Percentiles rank a stretch among this genome's conserved stretches.
Evolutionary conservation across 2,113 vertebrate species (phyloP).

Genomic region (Haemorhous mexicanus): DNA sequence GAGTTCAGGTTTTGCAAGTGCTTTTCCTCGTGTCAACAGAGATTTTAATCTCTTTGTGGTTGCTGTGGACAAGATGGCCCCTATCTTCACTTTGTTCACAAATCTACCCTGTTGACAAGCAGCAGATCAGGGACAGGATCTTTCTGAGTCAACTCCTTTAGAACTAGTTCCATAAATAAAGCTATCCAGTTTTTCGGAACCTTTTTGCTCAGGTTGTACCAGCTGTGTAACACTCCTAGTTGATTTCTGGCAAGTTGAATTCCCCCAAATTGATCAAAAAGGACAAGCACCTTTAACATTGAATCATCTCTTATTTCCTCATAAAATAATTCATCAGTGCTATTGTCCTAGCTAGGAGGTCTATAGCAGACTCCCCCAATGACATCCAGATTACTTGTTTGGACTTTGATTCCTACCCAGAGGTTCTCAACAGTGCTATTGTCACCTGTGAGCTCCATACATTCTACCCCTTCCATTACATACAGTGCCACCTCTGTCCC

Average conservation of each 20-base stretch:
- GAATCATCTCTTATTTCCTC: neutral
- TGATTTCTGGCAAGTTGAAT: neutral
- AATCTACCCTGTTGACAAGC: neutral
- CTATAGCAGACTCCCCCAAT: neutral
- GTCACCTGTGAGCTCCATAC: too few species aligned
- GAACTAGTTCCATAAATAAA: neutral
- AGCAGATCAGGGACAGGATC: neutral
- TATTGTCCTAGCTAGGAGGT: neutral
- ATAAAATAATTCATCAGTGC: neutral
- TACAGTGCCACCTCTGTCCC: too few species aligned
- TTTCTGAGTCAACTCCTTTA: neutral
- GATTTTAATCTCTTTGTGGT: neutral
- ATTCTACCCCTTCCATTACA: neutral
- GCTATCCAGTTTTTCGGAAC: neutral
- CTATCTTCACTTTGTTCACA: neutral
- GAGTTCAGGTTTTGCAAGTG: neutral
- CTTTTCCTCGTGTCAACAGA: neutral
- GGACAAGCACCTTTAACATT: neutral
- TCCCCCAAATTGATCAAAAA: neutral
- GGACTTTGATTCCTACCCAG: neutral
- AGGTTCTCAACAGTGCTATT: neutral
- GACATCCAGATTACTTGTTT: neutral
- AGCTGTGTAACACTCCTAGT: neutral
- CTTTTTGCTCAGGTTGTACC: neutral
- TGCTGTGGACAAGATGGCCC: neutral